Conservation (phyloP, 2,797 vertebrate species). For the Lophotriccus pileatus region DNA sequence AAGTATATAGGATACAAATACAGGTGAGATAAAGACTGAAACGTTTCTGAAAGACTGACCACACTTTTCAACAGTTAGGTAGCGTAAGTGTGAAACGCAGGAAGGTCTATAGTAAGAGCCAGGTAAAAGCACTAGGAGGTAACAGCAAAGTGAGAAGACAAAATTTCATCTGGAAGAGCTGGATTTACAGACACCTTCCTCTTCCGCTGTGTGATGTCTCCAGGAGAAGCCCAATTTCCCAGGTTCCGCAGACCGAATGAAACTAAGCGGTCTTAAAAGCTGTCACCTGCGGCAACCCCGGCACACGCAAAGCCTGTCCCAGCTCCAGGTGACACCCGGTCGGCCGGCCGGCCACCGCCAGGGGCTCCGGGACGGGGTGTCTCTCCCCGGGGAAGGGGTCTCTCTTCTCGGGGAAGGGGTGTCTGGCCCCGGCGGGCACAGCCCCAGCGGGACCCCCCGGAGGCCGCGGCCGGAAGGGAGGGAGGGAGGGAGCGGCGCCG, state of each 20-base stretch:
- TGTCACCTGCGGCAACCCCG: background rate
- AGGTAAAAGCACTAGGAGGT: fast-evolving
- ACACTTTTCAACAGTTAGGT: background rate
- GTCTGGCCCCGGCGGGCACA: no score
- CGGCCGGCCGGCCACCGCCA: background rate
- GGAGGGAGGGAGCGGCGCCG: background rate
- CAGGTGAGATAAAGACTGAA: background rate
- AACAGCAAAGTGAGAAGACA: background rate
- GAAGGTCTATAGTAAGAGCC: fast-evolving
- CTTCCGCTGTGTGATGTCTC: fast-evolving
- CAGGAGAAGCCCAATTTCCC: background rate
- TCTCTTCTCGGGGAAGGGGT: background rate
- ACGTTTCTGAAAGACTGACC: background rate
- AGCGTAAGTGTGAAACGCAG: background rate
- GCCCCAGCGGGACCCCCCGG: background rate
- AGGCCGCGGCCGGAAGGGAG: background rate
- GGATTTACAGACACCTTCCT: background rate
- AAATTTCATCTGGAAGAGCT: background rate
- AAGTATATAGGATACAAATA: fast-evolving
- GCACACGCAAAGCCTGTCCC: background rate
- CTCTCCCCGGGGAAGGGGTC: background rate
- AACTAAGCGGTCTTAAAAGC: background rate
- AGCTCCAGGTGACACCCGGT: background rate
- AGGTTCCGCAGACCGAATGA: fast-evolving
- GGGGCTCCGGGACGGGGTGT: no score